These are phyloP conservation scores for Perdita meconis DNA, from an alignment of 2,888 invertebrate species.

Conservation along the genomic window DNA sequence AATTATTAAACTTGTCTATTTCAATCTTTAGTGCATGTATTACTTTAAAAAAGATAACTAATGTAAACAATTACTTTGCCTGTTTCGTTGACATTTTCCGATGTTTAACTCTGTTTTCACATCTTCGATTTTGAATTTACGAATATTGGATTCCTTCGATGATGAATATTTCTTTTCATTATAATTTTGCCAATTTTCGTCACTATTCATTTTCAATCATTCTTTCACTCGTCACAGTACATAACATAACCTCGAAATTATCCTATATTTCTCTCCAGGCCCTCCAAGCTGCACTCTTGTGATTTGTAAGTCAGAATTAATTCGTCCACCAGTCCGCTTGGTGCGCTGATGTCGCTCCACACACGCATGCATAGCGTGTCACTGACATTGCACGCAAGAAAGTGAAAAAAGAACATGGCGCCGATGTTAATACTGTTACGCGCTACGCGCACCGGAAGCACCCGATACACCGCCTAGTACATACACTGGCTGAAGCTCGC, in stretches of 20 bases:
- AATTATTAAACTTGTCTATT: neutral
- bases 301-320: too few relatives aligned
- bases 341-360: too few relatives aligned
- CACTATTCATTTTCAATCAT: constrained; percentile 29
- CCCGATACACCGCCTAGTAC: too few relatives aligned
- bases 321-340: too few relatives aligned
- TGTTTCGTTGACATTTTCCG: constrained; percentile 1
- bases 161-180: constrained; percentile 24
- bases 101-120: constrained; percentile 18
- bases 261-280: too few relatives aligned
- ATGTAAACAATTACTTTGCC: constrained; percentile 21
- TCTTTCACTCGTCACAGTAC: constrained; percentile 1
- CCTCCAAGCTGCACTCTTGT: too few relatives aligned
- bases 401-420: too few relatives aligned
- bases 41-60: constrained; percentile 10
- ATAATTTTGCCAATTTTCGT: constrained; percentile 32
- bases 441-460: too few relatives aligned
- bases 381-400: too few relatives aligned
- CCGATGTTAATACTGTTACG: too few relatives aligned
- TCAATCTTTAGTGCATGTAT: neutral
- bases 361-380: too few relatives aligned
- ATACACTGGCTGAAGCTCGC: too few relatives aligned
- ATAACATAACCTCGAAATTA: constrained; percentile 35
- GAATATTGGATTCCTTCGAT: neutral
- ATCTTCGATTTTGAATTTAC: constrained; percentile 32